These are phyloP conservation scores for Zapus hudsonius DNA, from an alignment of 2,113 vertebrate genomes.

Conservation along the genomic window DNA sequence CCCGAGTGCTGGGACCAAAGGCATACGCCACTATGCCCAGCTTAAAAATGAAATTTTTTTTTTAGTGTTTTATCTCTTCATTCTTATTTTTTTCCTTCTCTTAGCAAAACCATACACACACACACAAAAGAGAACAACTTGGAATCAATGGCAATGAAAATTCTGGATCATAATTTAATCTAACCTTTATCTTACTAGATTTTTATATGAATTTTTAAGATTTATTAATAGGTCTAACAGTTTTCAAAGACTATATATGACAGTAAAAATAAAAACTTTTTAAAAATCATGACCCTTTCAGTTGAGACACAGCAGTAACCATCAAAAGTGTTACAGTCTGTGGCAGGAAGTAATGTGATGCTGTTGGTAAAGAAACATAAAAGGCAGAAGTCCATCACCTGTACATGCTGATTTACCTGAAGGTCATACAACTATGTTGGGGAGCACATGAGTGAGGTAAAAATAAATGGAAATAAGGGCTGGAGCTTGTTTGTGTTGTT, in stretches of 20 bases:
- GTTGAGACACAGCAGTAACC: background rate
- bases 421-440: background rate
- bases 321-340: background rate
- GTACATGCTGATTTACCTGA: background rate
- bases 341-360: background rate
- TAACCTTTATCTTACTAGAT: background rate
- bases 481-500: background rate
- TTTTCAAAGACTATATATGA: slow-evolving; percentile 34
- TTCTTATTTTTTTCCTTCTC: background rate
- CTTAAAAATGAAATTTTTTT: too few species aligned
- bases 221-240: background rate
- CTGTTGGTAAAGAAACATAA: background rate
- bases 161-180: slow-evolving; percentile 23
- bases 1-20: too few species aligned
- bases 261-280: background rate
- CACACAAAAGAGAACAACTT: background rate
- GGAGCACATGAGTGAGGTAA: background rate
- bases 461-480: background rate
- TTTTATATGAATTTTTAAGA: slow-evolving; percentile 52
- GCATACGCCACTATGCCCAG: too few species aligned
- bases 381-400: background rate
- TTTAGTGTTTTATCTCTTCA: background rate
- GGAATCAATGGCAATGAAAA: slow-evolving; percentile 19
- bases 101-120: background rate
- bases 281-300: slow-evolving; percentile 2